phyloP scores from a whole-genome alignment of 2,113 vertebrate species.

The Cnemophilus loriae region DNA sequence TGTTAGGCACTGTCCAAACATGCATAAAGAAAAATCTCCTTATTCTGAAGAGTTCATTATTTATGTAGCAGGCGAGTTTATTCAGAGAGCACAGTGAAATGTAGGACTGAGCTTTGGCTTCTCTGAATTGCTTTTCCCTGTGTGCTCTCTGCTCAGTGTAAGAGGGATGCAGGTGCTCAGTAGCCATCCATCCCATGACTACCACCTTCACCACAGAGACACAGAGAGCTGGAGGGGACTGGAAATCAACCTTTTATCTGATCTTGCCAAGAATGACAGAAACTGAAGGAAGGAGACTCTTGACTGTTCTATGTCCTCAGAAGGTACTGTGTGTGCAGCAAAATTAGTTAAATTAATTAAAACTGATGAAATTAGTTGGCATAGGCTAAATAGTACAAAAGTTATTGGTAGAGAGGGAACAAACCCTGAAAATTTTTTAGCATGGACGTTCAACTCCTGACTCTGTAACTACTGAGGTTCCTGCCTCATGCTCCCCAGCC shows the following conservation, averaged over 20 bases:
- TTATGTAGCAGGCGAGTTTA: not conserved
- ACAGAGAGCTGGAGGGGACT: rapidly evolving
- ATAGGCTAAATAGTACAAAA: not conserved
- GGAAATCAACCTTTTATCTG: not conserved
- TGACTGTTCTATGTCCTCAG: not conserved
- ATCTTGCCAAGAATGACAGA: not conserved
- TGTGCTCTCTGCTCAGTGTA: not conserved
- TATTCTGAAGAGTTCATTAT: not conserved
- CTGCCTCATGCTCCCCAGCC: not conserved
- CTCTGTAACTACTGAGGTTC: not conserved
- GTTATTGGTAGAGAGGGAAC: not conserved
- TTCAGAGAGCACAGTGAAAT: not conserved
- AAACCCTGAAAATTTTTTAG: not conserved
- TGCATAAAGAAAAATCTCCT: not conserved
- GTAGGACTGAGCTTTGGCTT: not conserved
- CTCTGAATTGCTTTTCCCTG: not conserved
- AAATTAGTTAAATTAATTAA: not conserved
- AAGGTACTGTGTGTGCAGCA: not conserved
- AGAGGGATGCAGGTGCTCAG: not conserved
- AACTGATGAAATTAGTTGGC: not conserved
- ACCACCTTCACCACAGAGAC: not conserved
- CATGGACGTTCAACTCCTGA: not conserved
- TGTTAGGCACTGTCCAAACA: slow-evolving; percentile 5
- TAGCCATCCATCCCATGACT: no score
- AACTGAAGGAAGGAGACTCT: not conserved